Percentiles rank a stretch among this genome's conserved stretches.
These are phyloP conservation scores for Erithacus rubecula DNA, from an alignment of 2,797 vertebrate genomes.

Conservation along the genomic window DNA sequence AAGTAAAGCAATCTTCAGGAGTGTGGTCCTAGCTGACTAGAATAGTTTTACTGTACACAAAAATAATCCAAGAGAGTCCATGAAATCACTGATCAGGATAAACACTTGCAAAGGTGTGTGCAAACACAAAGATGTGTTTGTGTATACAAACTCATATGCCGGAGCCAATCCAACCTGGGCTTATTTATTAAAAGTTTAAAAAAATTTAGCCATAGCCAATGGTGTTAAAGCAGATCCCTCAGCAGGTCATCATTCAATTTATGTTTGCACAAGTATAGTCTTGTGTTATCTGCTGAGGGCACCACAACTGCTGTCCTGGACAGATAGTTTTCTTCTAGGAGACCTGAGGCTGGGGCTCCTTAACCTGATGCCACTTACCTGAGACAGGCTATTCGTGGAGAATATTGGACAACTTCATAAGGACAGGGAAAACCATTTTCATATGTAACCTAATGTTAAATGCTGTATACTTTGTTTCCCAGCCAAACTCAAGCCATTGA, in stretches of 20 bases:
- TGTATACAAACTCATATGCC: background rate
- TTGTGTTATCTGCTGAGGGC: background rate
- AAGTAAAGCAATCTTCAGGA: background rate
- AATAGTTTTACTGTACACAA: background rate
- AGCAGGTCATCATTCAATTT: background rate
- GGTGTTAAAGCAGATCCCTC: background rate
- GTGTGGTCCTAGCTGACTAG: background rate
- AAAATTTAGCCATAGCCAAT: background rate
- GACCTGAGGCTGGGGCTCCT: too few relatives aligned
- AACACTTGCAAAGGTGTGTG: background rate
- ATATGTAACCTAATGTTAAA: background rate
- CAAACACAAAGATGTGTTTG: too few relatives aligned
- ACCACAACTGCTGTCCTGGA: background rate
- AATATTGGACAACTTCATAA: background rate
- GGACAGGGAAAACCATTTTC: background rate
- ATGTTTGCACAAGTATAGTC: background rate
- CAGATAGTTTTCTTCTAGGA: background rate
- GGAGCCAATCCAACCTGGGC: background rate
- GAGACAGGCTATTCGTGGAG: too few relatives aligned
- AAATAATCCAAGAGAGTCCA: accelerated
- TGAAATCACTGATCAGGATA: background rate
- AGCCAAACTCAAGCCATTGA: background rate
- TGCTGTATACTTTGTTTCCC: too few relatives aligned
- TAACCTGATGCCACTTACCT: too few relatives aligned
- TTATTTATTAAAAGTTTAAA: background rate